phyloP scores from a whole-genome alignment of 2,888 invertebrate genomes.

The Sarcophaga caerulescens region DNA sequence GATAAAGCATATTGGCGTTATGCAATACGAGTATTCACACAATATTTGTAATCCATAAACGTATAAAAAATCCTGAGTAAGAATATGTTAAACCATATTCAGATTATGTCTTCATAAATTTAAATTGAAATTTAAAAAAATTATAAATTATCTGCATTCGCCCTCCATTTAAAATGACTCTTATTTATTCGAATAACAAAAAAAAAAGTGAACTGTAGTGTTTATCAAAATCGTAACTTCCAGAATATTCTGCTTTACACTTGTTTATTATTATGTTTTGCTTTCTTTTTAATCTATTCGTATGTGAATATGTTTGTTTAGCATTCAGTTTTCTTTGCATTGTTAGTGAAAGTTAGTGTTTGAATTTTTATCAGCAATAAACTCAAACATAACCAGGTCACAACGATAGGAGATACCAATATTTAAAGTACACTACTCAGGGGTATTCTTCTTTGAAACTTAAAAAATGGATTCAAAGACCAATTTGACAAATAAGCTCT shows the following conservation, averaged over 20 bases:
- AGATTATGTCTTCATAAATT: too few relatives aligned
- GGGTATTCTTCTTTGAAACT: neutral
- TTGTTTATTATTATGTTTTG: neutral
- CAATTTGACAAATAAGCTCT: too few relatives aligned
- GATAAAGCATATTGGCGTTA: too few relatives aligned
- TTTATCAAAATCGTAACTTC: neutral
- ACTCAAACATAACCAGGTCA: neutral
- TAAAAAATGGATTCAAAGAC: too few relatives aligned
- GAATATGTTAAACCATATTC: too few relatives aligned
- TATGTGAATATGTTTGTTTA: neutral
- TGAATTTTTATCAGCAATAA: slow-evolving; percentile 14
- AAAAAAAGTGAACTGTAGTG: neutral
- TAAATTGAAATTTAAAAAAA: too few relatives aligned
- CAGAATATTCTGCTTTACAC: neutral
- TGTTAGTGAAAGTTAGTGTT: slow-evolving; percentile 2
- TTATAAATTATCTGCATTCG: too few relatives aligned
- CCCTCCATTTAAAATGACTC: too few relatives aligned
- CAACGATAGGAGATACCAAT: neutral
- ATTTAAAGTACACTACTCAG: neutral
- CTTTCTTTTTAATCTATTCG: neutral
- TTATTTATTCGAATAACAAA: too few relatives aligned
- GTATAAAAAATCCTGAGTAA: too few relatives aligned
- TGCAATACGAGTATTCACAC: too few relatives aligned
- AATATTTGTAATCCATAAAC: too few relatives aligned
- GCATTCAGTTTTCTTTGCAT: neutral